Evolutionary conservation across 2,797 vertebrate species (phyloP), one percentile per base, ranked within the genome.

Genomic region (Ptychadena robeensis): DNA sequence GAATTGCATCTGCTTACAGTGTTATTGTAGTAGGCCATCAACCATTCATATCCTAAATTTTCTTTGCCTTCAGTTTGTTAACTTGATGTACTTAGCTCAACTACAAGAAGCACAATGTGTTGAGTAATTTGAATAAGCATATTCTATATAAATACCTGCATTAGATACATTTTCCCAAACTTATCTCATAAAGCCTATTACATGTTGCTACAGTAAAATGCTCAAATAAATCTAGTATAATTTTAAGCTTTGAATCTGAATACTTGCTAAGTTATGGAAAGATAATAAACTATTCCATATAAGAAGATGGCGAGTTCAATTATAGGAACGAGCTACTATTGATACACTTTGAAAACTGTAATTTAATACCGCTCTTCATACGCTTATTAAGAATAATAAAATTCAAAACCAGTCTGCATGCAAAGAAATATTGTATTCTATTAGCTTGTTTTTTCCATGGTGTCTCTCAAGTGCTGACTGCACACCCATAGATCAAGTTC

Each of bases 401-500:
- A 88, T 87, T 86, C 86, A 25, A 86, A 79, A 88, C 79, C 85
- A 83, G 79, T 85, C 64, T 86, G 80, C 78, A 83, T 71, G 74
- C 82, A 57, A 88, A 90, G 35, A 86, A 66, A 87, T 85, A 80
- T 86, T 82, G 83, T 85, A 80, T 88, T 87, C 80, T 79, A 86
- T 86, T 86, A 85, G 87, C 84, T 88, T 86, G 86, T 85, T 70
- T 88, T 88, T 87, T 88, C 79, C 85, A 87, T 86, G 22, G 73
- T 77, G 80, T 83, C 88, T 88, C 89, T 72, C 79, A 87, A 68
- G 82, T 80, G 85, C 86, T 87, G 87, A 80, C 68, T 87, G 83
- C 83, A 81, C 85, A 87, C 76, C 85, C 77, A 87, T 88, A 88
- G 84, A 88, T 90, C 89, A 88, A 69, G 81, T 87, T 86, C 82